Percentiles rank a stretch among this genome's conserved stretches.
phyloP scores from a whole-genome alignment of 2,113 vertebrate genomes.

The Chionodraco myersi region DNA sequence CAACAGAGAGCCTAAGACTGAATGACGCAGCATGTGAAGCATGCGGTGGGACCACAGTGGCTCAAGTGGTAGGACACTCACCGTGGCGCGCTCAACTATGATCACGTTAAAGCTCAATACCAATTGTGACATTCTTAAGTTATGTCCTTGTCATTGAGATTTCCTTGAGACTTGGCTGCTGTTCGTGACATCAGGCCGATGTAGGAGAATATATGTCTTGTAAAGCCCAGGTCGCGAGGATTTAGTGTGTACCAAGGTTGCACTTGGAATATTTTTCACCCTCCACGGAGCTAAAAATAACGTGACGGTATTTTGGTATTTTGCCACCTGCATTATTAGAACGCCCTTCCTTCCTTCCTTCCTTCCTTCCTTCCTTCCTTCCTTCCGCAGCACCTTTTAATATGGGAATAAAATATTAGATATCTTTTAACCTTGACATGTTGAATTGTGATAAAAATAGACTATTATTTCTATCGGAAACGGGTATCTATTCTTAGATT shows the following conservation, averaged over 20 bases:
- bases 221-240: constrained; percentile 61
- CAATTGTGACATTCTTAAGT: constrained; percentile 50
- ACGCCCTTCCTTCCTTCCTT: constrained; percentile 40
- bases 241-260: constrained; percentile 75
- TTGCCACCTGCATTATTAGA: constrained; percentile 77
- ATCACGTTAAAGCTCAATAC: constrained; percentile 33
- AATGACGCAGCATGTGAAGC: constrained; percentile 48
- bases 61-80: constrained; percentile 6
- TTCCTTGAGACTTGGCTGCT: constrained; percentile 75
- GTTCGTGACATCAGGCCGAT: constrained; percentile 64
- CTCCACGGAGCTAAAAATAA: constrained; percentile 68
- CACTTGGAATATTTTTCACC: constrained; percentile 71
- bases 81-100: constrained; percentile 4
- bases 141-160: constrained; percentile 71
- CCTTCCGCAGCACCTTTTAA: constrained; percentile 44
- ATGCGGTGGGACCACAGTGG: constrained; percentile 15
- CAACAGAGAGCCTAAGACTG: constrained; percentile 32
- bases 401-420: constrained; percentile 40
- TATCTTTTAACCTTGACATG: constrained; percentile 40
- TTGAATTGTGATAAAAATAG: constrained; percentile 8
- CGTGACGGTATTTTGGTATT: constrained; percentile 79
- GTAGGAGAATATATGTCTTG: constrained; percentile 68
- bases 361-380: too few relatives aligned
- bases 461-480: neutral
- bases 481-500: neutral